Evolutionary conservation across 1,140 invertebrate species (phyloP).

Genomic region (Amyelois transitella): DNA sequence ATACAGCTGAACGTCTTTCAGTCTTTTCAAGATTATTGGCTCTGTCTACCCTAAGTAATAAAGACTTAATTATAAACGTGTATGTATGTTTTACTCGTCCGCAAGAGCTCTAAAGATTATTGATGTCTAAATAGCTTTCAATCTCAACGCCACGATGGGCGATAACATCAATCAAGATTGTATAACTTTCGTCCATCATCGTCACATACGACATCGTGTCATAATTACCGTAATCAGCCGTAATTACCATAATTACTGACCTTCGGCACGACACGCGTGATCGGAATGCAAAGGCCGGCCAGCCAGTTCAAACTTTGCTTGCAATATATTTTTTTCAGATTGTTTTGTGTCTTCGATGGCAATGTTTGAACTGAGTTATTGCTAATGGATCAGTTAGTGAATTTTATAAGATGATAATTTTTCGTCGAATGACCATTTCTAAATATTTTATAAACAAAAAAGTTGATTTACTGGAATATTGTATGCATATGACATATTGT

Average conservation of each 20-base stretch:
- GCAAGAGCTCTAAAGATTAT: neutral
- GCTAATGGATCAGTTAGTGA: no score
- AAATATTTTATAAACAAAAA: no score
- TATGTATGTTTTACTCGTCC: neutral
- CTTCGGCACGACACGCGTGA: neutral
- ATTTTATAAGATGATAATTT: no score
- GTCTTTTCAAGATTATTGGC: no score
- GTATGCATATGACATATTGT: no score
- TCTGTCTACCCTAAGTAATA: no score
- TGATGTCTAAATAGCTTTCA: constrained; percentile 1
- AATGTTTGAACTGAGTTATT: no score
- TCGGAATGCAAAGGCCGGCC: neutral
- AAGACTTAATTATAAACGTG: neutral
- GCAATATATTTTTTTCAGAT: neutral
- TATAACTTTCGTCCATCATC: neutral
- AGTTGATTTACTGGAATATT: no score
- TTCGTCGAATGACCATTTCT: no score
- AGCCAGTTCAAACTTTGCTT: neutral
- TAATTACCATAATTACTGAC: constrained; percentile 9
- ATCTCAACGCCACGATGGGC: neutral
- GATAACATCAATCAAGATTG: neutral
- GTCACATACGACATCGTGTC: neutral
- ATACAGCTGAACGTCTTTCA: no score
- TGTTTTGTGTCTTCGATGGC: no score
- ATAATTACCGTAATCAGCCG: neutral